Percentiles rank a stretch among this genome's conserved stretches.
Conservation (phyloP, 2,797 vertebrate species). For the Kryptopterus vitreolus region DNA sequence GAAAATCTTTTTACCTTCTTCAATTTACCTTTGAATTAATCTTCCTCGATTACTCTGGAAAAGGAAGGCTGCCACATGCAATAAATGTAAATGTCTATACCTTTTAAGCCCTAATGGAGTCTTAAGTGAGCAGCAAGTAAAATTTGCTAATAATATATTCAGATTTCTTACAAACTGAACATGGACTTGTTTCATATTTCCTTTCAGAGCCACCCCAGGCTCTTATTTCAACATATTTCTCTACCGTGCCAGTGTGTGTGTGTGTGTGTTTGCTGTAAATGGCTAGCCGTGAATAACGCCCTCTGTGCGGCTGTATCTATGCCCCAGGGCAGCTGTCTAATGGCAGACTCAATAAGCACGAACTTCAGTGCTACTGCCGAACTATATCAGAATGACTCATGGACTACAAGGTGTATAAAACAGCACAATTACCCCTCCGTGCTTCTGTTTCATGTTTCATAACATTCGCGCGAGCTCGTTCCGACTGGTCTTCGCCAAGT, state of each 20-base stretch:
- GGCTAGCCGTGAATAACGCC: slow-evolving; percentile 21
- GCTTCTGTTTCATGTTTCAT: slow-evolving; percentile 24
- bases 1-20: neutral
- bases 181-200: neutral
- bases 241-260: neutral
- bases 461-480: neutral
- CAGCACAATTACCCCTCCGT: slow-evolving; percentile 24
- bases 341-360: slow-evolving; percentile 26
- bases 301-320: slow-evolving; percentile 1
- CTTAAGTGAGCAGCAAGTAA: neutral
- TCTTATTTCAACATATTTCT: slow-evolving; percentile 1
- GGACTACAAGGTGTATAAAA: slow-evolving; percentile 33
- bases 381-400: slow-evolving; percentile 44
- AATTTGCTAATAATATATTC: neutral
- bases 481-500: neutral
- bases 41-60: no score
- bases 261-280: slow-evolving; percentile 18
- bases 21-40: neutral
- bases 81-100: no score
- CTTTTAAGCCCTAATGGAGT: neutral
- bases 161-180: neutral
- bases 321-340: slow-evolving; percentile 36
- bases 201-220: neutral
- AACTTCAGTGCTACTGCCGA: slow-evolving; percentile 60
- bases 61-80: no score